A percentile compares a stretch with the other conserved stretches of the same genome.
phyloP scores from a whole-genome alignment of 2,888 invertebrate species.

The Cheilosia variabilis region DNA sequence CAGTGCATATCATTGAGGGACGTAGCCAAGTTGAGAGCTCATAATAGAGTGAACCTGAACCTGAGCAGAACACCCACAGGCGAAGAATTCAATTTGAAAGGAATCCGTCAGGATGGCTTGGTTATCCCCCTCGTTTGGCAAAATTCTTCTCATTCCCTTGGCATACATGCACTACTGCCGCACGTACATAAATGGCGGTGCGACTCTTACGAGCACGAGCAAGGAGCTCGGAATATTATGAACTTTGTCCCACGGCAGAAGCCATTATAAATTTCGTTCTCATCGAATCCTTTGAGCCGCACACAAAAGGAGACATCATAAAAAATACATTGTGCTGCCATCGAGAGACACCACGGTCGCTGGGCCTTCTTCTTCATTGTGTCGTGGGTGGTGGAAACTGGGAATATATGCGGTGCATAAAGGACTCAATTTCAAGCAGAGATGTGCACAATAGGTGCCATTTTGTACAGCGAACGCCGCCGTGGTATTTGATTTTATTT shows the following conservation, averaged over 20 bases:
- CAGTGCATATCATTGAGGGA: slow-evolving; percentile 23
- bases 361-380: slow-evolving; percentile 20
- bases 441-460: slow-evolving; percentile 29
- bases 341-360: background rate
- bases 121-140: slow-evolving; percentile 15
- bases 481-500: background rate
- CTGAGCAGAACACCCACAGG: slow-evolving; percentile 20
- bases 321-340: slow-evolving; percentile 51
- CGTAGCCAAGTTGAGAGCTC: slow-evolving; percentile 34
- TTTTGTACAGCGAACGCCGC: slow-evolving; percentile 8
- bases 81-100: slow-evolving; percentile 63
- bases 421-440: slow-evolving; percentile 51
- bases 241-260: slow-evolving; percentile 51
- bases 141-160: slow-evolving; percentile 56
- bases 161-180: background rate
- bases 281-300: slow-evolving; percentile 68
- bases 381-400: background rate
- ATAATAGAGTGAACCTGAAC: slow-evolving; percentile 53
- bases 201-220: slow-evolving; percentile 28
- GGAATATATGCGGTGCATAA: slow-evolving; percentile 52
- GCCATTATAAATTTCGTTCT: slow-evolving; percentile 64
- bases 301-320: slow-evolving; percentile 60
- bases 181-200: slow-evolving; percentile 16
- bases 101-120: slow-evolving; percentile 49
- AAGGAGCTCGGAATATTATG: slow-evolving; percentile 49